Evolutionary conservation across 2,888 invertebrate species (phyloP).

Genomic region (Drosophila macrospina): DNA sequence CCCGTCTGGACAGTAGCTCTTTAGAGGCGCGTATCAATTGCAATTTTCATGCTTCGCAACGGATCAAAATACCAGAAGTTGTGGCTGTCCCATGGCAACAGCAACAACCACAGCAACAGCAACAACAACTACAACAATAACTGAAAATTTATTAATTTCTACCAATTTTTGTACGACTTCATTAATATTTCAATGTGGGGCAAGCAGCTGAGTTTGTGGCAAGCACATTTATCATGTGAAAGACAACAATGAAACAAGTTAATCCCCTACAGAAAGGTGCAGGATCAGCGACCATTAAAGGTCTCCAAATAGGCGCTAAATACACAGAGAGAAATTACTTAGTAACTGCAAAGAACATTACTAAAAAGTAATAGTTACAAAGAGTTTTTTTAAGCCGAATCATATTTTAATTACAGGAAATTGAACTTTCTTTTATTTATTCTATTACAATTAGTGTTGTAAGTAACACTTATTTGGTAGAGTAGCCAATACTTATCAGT

Average conservation of each 20-base stretch:
- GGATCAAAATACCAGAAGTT: background rate
- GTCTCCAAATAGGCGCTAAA: background rate
- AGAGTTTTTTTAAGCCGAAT: background rate
- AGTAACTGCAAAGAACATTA: background rate
- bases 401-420: background rate
- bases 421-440: background rate
- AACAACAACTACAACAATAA: slow-evolving; percentile 10
- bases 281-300: slow-evolving; percentile 49
- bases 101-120: background rate
- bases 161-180: slow-evolving; percentile 55
- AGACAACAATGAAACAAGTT: slow-evolving; percentile 67
- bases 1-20: slow-evolving; percentile 46
- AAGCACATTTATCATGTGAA: slow-evolving; percentile 66
- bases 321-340: slow-evolving; percentile 22
- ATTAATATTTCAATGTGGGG: slow-evolving; percentile 67
- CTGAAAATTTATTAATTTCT: slow-evolving; percentile 45
- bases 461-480: too few relatives aligned
- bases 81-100: background rate
- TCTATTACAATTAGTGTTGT: too few relatives aligned
- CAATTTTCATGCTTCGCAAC: slow-evolving; percentile 66
- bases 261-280: slow-evolving; percentile 65
- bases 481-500: too few relatives aligned
- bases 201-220: slow-evolving; percentile 52
- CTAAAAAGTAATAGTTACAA: background rate
- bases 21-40: slow-evolving; percentile 67